Conservation (phyloP, 1,140 invertebrate species). For the Solenopsis invicta region DNA sequence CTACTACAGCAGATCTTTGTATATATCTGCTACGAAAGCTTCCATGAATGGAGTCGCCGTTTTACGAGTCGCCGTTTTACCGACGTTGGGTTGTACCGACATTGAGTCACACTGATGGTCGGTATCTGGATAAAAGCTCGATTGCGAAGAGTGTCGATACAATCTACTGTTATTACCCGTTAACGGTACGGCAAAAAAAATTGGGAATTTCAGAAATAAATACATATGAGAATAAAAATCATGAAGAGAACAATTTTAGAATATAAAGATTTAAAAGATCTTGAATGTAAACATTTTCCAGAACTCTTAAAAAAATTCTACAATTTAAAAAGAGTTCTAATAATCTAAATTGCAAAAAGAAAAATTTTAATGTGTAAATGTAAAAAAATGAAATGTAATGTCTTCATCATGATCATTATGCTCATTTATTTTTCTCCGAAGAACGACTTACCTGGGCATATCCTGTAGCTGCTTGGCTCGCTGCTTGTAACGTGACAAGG, state of each 20-base stretch:
- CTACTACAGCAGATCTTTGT: not conserved
- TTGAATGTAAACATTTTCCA: not conserved
- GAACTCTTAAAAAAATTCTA: not conserved
- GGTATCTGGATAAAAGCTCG: not conserved
- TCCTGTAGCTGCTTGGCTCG: slow-evolving; percentile 93
- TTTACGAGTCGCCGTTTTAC: slow-evolving; percentile 40
- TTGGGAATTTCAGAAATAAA: not conserved
- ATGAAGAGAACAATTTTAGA: not conserved
- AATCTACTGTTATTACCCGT: not conserved
- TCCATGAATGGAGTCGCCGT: no score
- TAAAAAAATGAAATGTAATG: not conserved
- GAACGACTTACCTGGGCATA: slow-evolving; percentile 81
- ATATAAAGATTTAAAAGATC: not conserved
- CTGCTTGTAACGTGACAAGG: slow-evolving; percentile 96
- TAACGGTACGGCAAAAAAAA: not conserved
- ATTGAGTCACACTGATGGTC: not conserved
- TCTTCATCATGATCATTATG: not conserved
- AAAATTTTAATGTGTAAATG: not conserved
- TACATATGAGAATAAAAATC: not conserved
- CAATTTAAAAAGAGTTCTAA: not conserved
- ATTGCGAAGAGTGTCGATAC: not conserved
- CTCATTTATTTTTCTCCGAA: not conserved
- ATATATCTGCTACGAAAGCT: not conserved
- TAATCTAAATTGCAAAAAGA: not conserved
- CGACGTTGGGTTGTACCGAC: slow-evolving; percentile 18